Base-by-base conservation (phyloP, 2,888 invertebrate genomes). In the Aplocera efformata region DNA sequence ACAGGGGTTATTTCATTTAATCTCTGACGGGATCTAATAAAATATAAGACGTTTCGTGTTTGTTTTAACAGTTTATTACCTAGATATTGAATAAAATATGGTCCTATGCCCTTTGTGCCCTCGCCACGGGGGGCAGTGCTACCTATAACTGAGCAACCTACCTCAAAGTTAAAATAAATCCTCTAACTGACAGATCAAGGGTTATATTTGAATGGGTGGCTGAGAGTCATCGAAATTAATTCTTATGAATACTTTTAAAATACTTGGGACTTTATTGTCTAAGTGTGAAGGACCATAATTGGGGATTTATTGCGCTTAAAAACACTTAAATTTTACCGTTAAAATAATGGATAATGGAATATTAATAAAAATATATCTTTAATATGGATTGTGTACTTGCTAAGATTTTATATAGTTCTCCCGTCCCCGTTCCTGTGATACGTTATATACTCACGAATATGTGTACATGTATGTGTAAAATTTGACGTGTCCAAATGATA, bases 51-150 rank as follows among this genome's bases (percentile, higher is more conserved):
- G 13, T 30, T 23, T 22, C 11, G 37, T 46, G 46, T 42, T 42
- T 42, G 46, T 38, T 42, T 42, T 47, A 42, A 21, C 38, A 35
- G 46, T 47, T 42, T 42, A 47, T 47, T 47, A 22, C 46, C 28
- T 23, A 31, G 36, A 23, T 30, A 42, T 26, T 23, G 29, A 36
- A 43, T 48, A 48, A 48, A 36, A 43, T 37, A 35, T 8, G 30
- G 23, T 8, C 10, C 23, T 40, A 20, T 31, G 65, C 58, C 59
- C 66, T 60, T 65, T 58, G 53, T 50, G 53, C 54, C 32, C 36
- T 50, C 63, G 10, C 69, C 29, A 45, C 61, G 41, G 67, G 69
- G 58, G 58, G 63, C 51, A 41, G 53, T 53, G 59, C 8, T 35
- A 48, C 32, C 17, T 40, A 30, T 33, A 31, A 22, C 24, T 36